Conservation (phyloP, 2,797 vertebrate genomes). For the Silurus aristotelis region DNA sequence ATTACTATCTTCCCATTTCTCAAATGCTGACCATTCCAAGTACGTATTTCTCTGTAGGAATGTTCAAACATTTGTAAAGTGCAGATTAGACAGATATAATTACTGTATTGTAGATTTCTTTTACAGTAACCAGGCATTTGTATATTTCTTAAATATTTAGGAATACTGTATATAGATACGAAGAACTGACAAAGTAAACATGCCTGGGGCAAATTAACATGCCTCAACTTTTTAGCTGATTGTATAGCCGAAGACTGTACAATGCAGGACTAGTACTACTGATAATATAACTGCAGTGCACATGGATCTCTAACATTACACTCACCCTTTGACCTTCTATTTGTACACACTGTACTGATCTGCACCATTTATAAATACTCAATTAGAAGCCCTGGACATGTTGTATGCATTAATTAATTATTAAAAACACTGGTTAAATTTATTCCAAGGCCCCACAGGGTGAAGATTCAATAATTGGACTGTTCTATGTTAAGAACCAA, state of each 20-base stretch:
- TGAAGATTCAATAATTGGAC: background rate
- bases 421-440: background rate
- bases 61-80: too few species aligned
- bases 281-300: background rate
- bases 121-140: background rate
- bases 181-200: conserved; percentile 3
- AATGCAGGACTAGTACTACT: background rate
- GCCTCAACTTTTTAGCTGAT: background rate
- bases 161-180: background rate
- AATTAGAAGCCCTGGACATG: background rate
- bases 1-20: background rate
- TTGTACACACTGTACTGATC: conserved; percentile 11
- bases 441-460: background rate
- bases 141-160: background rate
- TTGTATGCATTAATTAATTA: background rate
- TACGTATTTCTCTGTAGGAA: too few species aligned
- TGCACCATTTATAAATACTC: background rate
- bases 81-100: background rate
- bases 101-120: background rate
- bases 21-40: background rate
- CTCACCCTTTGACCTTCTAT: conserved; percentile 15
- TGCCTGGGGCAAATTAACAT: background rate
- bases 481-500: background rate
- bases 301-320: conserved; percentile 4
- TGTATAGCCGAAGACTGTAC: background rate